A percentile compares a stretch with the other conserved stretches of the same genome.
phyloP scores from a whole-genome alignment of 1,140 invertebrate species.

The Drosophila obscura region DNA sequence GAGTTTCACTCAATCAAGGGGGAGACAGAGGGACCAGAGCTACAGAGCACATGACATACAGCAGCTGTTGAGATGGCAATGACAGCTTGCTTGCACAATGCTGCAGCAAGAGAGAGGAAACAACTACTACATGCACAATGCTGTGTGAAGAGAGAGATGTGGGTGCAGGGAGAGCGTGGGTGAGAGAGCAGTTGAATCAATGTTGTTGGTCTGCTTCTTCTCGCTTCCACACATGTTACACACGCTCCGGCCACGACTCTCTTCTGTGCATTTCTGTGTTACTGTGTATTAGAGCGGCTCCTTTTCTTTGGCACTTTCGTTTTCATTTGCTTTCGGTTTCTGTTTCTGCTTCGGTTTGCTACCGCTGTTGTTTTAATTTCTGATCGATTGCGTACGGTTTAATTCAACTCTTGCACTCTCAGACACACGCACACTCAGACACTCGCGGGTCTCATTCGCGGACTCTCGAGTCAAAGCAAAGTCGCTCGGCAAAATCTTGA shows the following conservation, averaged over 20 bases:
- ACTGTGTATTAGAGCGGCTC: slow-evolving; percentile 31
- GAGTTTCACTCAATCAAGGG: slow-evolving; percentile 37
- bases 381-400: slow-evolving; percentile 57
- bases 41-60: slow-evolving; percentile 39
- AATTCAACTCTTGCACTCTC: slow-evolving; percentile 56
- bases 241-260: background rate
- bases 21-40: slow-evolving; percentile 1
- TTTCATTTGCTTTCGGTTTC: slow-evolving; percentile 47
- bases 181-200: slow-evolving; percentile 67
- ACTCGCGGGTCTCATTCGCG: slow-evolving; percentile 35
- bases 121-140: no score
- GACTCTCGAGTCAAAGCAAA: no score
- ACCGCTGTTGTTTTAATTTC: slow-evolving; percentile 39
- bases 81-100: slow-evolving; percentile 42
- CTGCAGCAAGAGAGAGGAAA: slow-evolving; percentile 13
- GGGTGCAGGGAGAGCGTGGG: slow-evolving; percentile 42
- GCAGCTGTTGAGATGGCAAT: slow-evolving; percentile 61
- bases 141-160: slow-evolving; percentile 3
- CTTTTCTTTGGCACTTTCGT: slow-evolving; percentile 65
- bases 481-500: slow-evolving; percentile 82
- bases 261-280: slow-evolving; percentile 38
- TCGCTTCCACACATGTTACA: background rate
- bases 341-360: slow-evolving; percentile 33
- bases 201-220: slow-evolving; percentile 19
- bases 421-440: slow-evolving; percentile 32